phyloP scores from a whole-genome alignment of 2,888 invertebrate genomes.

The Lysandra coridon region DNA sequence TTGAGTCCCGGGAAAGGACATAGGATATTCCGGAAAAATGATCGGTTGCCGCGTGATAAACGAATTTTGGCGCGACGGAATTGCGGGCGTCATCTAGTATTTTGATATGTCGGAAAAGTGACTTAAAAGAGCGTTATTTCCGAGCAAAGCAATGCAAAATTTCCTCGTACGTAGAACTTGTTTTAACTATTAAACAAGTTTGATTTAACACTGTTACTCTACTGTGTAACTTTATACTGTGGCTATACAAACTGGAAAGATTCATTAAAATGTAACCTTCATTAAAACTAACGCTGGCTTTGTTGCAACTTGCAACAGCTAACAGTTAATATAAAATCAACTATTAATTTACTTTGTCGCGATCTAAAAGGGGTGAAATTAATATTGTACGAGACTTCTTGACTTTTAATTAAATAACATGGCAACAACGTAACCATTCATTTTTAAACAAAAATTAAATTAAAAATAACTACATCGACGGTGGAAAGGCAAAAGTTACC shows the following conservation, averaged over 20 bases:
- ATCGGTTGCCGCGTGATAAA: no score
- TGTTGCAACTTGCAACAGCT: conserved; percentile 33
- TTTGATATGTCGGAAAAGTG: no score
- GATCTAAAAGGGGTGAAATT: background rate
- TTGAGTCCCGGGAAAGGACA: no score
- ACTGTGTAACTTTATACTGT: background rate
- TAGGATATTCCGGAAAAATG: no score
- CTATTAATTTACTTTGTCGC: conserved; percentile 13
- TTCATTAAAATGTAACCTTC: conserved; percentile 14
- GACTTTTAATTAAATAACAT: background rate
- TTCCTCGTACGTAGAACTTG: no score
- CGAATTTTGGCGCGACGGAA: no score
- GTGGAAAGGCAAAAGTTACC: no score
- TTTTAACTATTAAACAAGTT: no score
- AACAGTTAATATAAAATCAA: conserved; percentile 25
- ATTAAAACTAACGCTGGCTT: conserved; percentile 19
- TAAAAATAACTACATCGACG: no score
- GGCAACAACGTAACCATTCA: background rate
- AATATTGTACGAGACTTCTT: background rate
- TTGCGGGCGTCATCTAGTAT: no score
- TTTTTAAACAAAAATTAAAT: background rate
- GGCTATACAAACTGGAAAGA: background rate
- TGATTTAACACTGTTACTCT: background rate
- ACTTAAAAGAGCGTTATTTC: no score
- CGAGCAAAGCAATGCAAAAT: no score